Base-by-base conservation (phyloP, 2,888 invertebrate species). In the Xylota sylvarum region DNA sequence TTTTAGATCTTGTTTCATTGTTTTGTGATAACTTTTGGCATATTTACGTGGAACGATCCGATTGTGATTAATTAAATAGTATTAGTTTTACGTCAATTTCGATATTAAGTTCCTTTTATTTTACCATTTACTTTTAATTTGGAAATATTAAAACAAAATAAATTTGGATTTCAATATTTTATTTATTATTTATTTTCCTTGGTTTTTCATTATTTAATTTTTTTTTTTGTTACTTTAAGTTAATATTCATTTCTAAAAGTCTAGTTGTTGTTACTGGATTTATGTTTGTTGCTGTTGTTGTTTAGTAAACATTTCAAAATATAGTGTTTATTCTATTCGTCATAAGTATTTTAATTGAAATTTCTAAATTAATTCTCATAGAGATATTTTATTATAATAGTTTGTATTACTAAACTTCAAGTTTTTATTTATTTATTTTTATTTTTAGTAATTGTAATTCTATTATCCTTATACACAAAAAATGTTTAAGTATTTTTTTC, bases 381-480 rank as follows among this genome's bases (percentile, higher is more conserved):
- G 77, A 77, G 77, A 23, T 64, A 10, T 76, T 48, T 23, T 56
- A 19, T 27, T 40, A 27, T n/a, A 43, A 5, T 46, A 37, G 4
- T 52, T n/a, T 19, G 17, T 50, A 9, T 43, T 69, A 30, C 43
- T 76, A 46, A 12, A 50, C 48, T 56, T 64, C 9, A 58, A 48
- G 19, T 55, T 55, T 48, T 37, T 37, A 37, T 32, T 23, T 23
- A 23, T 23, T 23, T 35, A 5, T 56, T 12, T 46, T 32, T 32
- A 23, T 4, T 27, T 56, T 35, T 9, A 46, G 43, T 32, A 43
- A 19, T 27, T 73, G 14, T 50, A 12, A 56, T 65, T 74, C 55
- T 58, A 76, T 58, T 76, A 56, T 60, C 52, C 52, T 69, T 46
- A 52, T 78, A 70, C 69, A 69, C 69, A 70, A 78, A 70, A 70